These are phyloP conservation scores for Crocallis elinguaria DNA, from an alignment of 2,888 invertebrate species.

Conservation along the genomic window DNA sequence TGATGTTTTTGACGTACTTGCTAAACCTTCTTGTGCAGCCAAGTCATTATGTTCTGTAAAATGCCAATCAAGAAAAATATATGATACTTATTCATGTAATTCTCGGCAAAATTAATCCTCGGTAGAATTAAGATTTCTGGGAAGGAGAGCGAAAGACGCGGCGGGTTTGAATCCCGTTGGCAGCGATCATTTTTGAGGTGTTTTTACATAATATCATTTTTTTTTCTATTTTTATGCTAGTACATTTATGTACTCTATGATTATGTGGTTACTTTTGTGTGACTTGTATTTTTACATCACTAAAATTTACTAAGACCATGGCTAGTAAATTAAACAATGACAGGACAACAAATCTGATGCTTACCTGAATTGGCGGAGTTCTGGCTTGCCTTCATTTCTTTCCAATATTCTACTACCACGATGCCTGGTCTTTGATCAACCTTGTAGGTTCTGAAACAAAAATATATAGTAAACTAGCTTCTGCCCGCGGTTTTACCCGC, in stretches of 20 bases:
- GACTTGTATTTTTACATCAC: too few relatives aligned
- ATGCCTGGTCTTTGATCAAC: conserved; percentile 14
- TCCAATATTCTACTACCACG: conserved; percentile 17
- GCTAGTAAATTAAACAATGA: background rate
- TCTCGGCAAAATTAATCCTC: background rate
- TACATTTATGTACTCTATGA: too few relatives aligned
- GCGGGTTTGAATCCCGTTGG: too few relatives aligned
- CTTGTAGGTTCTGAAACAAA: conserved; percentile 26
- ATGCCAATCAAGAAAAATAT: background rate
- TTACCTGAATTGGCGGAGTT: conserved; percentile 22
- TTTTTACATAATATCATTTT: too few relatives aligned
- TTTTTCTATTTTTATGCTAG: too few relatives aligned
- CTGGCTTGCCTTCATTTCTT: conserved; percentile 8
- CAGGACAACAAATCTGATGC: background rate
- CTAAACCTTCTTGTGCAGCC: conserved; percentile 22
- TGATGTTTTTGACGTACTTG: conserved; percentile 30
- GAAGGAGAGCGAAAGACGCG: too few relatives aligned
- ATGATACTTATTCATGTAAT: background rate
- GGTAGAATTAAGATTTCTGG: too few relatives aligned
- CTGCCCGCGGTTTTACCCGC: too few relatives aligned
- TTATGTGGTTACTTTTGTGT: too few relatives aligned
- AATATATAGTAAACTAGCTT: background rate
- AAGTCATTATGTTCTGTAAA: conserved; percentile 24
- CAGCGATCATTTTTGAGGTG: too few relatives aligned
- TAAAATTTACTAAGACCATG: too few relatives aligned